Conservation (phyloP, 2,113 vertebrate species). For the Tiliqua scincoides region DNA sequence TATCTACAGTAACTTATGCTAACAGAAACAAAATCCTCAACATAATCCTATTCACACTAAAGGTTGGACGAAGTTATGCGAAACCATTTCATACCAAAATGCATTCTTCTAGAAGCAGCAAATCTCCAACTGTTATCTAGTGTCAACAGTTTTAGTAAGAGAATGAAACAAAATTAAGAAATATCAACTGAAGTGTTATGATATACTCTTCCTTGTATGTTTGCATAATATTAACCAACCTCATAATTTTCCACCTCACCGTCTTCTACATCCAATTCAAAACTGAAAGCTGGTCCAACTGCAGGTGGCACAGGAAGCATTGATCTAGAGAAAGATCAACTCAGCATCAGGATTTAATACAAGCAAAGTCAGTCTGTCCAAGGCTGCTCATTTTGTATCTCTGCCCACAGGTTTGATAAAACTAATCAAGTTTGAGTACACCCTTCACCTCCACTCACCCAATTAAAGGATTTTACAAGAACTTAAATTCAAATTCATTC, state of each 20-base stretch:
- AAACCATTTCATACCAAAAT: not conserved
- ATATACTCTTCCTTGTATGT: constrained; percentile 15
- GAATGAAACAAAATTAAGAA: not conserved
- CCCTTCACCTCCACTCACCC: too few species aligned
- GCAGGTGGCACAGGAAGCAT: constrained; percentile 95
- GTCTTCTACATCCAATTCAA: constrained; percentile 97
- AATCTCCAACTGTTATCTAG: not conserved
- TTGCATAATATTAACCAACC: constrained; percentile 74
- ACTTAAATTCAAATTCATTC: not conserved
- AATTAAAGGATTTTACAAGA: not conserved
- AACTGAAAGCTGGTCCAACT: constrained; percentile 92
- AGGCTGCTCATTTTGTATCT: not conserved
- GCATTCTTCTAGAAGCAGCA: not conserved
- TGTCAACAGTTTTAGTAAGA: not conserved
- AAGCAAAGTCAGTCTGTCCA: constrained; percentile 27
- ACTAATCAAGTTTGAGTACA: too few species aligned
- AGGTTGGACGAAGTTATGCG: not conserved
- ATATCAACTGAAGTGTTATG: not conserved
- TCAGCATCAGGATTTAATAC: constrained; percentile 1
- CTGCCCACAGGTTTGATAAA: constrained; percentile 13
- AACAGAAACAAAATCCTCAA: not conserved
- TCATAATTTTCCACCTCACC: constrained; percentile 99
- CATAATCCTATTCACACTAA: not conserved
- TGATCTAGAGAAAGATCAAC: constrained; percentile 79
- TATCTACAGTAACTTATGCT: rapidly evolving